Percentiles rank a stretch among this genome's conserved stretches.
Conservation (phyloP, 2,888 invertebrate genomes). For the Hylaea fasciaria region DNA sequence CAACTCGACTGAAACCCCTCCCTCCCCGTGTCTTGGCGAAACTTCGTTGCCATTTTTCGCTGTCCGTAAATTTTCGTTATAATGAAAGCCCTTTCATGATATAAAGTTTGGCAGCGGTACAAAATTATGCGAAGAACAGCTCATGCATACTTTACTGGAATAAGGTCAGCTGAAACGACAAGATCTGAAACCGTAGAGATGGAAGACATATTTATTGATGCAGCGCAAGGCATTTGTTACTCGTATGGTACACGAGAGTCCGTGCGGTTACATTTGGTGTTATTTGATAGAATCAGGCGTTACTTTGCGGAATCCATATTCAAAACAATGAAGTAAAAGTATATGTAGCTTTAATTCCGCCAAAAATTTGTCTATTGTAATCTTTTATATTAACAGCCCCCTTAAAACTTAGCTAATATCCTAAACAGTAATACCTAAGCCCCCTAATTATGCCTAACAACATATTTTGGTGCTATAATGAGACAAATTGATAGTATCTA, state of each 20-base stretch:
- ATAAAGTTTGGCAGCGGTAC: constrained; percentile 33
- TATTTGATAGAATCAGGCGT: too few species aligned
- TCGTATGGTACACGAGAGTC: constrained; percentile 22
- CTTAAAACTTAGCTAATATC: too few species aligned
- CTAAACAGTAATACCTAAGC: too few species aligned
- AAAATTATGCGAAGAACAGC: constrained; percentile 35
- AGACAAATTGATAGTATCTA: constrained; percentile 21
- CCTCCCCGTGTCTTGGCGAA: constrained; percentile 6
- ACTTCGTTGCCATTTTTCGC: constrained; percentile 9
- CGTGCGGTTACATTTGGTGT: constrained; percentile 18
- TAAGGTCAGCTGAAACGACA: constrained; percentile 25
- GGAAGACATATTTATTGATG: constrained; percentile 18
- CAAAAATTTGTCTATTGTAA: too few species aligned
- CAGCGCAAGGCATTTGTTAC: constrained; percentile 11
- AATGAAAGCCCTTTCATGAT: constrained; percentile 33
- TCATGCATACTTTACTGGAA: constrained; percentile 20
- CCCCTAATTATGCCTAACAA: too few species aligned
- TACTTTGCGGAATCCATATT: too few species aligned
- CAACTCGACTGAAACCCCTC: neutral
- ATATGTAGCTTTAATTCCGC: too few species aligned
- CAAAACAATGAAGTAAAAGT: too few species aligned
- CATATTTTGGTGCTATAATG: constrained; percentile 17
- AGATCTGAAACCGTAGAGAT: constrained; percentile 14
- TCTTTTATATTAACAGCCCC: too few species aligned
- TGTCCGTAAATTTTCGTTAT: constrained; percentile 30